A percentile compares a stretch with the other conserved stretches of the same genome.
Evolutionary conservation across 2,888 invertebrate species (phyloP).

Genomic region (Drosophila borealis): DNA sequence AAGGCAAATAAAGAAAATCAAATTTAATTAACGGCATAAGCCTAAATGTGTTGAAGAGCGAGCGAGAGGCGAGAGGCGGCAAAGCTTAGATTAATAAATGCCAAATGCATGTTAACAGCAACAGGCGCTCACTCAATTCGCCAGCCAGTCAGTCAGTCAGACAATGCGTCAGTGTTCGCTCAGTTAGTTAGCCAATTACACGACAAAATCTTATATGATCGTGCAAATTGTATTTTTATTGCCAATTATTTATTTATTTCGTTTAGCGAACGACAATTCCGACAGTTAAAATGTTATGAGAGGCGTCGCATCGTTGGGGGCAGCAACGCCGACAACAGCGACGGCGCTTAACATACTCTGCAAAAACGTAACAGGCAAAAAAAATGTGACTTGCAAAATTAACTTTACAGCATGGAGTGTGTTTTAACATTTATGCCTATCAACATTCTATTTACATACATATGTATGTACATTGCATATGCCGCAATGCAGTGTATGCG

Average conservation of each 20-base stretch:
- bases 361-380: not conserved
- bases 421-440: not conserved
- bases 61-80: not conserved
- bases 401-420: not conserved
- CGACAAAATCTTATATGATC: slow-evolving; percentile 74
- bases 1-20: slow-evolving; percentile 57
- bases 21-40: slow-evolving; percentile 66
- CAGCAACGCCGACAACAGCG: slow-evolving; percentile 5
- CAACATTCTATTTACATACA: too few relatives aligned
- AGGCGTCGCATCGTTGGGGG: slow-evolving; percentile 36
- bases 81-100: slow-evolving; percentile 43
- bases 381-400: not conserved
- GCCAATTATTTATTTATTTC: slow-evolving; percentile 80
- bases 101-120: slow-evolving; percentile 43
- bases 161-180: slow-evolving; percentile 24
- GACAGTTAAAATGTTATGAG: slow-evolving; percentile 48
- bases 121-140: slow-evolving; percentile 21
- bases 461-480: too few relatives aligned
- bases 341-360: slow-evolving; percentile 29
- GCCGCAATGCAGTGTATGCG: slow-evolving; percentile 3
- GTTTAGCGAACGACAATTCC: slow-evolving; percentile 56
- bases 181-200: slow-evolving; percentile 69
- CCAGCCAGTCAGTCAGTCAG: slow-evolving; percentile 24
- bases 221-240: slow-evolving; percentile 80
- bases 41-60: slow-evolving; percentile 6